Conservation (phyloP, 2,888 invertebrate genomes). For the Protonemura montana region DNA sequence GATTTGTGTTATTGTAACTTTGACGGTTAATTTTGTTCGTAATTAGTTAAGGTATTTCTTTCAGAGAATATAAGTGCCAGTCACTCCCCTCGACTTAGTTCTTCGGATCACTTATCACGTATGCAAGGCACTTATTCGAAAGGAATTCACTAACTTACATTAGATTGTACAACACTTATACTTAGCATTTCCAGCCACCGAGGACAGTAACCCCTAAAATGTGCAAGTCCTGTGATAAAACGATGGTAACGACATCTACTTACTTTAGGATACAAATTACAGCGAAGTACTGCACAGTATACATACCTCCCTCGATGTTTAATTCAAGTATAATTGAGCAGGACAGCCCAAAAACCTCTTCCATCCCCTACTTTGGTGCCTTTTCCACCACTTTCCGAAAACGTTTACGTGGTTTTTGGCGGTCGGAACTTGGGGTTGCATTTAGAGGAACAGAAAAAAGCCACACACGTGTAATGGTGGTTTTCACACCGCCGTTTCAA, state of each 20-base stretch:
- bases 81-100: too few relatives aligned
- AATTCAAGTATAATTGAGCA: background rate
- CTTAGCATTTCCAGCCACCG: background rate
- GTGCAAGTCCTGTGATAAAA: too few relatives aligned
- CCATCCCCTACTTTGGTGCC: background rate
- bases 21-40: too few relatives aligned
- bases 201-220: background rate
- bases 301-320: too few relatives aligned
- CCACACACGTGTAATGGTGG: slow-evolving; percentile 13
- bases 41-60: too few relatives aligned
- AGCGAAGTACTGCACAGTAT: background rate
- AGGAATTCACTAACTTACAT: too few relatives aligned
- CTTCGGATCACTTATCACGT: too few relatives aligned
- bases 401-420: background rate
- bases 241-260: too few relatives aligned
- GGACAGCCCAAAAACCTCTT: slow-evolving; percentile 18
- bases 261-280: background rate
- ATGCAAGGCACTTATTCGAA: too few relatives aligned
- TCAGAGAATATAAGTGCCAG: too few relatives aligned
- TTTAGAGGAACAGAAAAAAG: background rate
- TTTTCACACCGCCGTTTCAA: slow-evolving; percentile 48
- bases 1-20: too few relatives aligned
- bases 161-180: too few relatives aligned
- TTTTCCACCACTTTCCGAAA: background rate
- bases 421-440: slow-evolving; percentile 28